Percentiles rank a stretch among this genome's conserved stretches.
These are phyloP conservation scores for Leptogaster cylindrica DNA, from an alignment of 2,888 invertebrate genomes.

Conservation along the genomic window DNA sequence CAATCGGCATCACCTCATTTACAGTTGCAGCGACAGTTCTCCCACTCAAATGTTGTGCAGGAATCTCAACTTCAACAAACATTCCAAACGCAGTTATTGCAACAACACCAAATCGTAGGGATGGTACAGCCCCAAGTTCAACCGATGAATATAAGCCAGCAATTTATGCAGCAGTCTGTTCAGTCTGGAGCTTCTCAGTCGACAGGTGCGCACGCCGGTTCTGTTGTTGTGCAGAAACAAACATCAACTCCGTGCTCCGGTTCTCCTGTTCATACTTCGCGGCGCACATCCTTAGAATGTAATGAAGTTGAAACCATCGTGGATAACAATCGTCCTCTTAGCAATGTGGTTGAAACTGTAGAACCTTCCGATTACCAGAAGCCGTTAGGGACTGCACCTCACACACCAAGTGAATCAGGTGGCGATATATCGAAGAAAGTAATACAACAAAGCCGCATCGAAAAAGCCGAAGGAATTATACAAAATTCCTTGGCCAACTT, in stretches of 20 bases:
- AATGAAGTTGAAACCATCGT: slow-evolving; percentile 50
- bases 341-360: slow-evolving; percentile 53
- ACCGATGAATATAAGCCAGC: neutral
- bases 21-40: slow-evolving; percentile 50
- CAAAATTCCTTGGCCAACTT: slow-evolving; percentile 64
- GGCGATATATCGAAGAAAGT: slow-evolving; percentile 46
- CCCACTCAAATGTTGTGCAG: slow-evolving; percentile 49
- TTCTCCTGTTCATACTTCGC: slow-evolving; percentile 59
- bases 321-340: slow-evolving; percentile 55
- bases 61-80: slow-evolving; percentile 47
- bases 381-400: slow-evolving; percentile 48
- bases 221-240: neutral
- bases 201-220: too few relatives aligned
- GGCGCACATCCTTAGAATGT: slow-evolving; percentile 60
- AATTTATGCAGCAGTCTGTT: slow-evolving; percentile 7
- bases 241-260: slow-evolving; percentile 40
- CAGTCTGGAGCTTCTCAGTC: slow-evolving; percentile 1
- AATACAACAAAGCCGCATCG: slow-evolving; percentile 55
- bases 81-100: slow-evolving; percentile 56
- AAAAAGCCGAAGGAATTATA: slow-evolving; percentile 53
- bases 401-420: slow-evolving; percentile 48
- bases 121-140: slow-evolving; percentile 29
- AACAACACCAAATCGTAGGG: too few relatives aligned
- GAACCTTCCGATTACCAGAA: slow-evolving; percentile 46
- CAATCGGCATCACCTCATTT: slow-evolving; percentile 50